Evolutionary conservation across 2,888 invertebrate genomes (phyloP).

Genomic region (Bimastos eiseni): DNA sequence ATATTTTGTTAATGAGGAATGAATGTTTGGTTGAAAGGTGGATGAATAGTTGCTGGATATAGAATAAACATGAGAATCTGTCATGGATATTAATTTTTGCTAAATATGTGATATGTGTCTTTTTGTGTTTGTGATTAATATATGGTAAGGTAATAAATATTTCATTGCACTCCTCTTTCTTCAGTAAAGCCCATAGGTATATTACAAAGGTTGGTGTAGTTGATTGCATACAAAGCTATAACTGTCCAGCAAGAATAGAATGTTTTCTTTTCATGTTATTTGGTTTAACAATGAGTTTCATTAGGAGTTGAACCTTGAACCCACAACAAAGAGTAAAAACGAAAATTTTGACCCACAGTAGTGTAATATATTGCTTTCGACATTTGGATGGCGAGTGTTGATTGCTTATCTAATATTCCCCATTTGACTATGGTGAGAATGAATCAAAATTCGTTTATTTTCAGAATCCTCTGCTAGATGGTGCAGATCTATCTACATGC

Average conservation of each 20-base stretch:
- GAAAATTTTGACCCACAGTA: neutral
- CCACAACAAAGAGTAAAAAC: neutral
- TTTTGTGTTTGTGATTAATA: neutral
- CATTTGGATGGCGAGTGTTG: neutral
- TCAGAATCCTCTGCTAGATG: constrained; percentile 86
- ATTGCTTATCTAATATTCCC: neutral
- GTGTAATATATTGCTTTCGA: neutral
- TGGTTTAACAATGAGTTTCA: neutral
- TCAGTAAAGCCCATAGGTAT: neutral
- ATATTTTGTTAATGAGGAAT: no score
- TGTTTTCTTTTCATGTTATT: neutral
- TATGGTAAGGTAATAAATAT: neutral
- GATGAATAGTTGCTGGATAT: no score
- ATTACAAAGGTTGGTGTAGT: neutral
- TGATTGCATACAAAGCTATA: neutral
- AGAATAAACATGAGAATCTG: no score
- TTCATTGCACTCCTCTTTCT: neutral
- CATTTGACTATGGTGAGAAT: neutral
- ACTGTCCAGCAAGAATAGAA: neutral
- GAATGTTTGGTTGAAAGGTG: no score
- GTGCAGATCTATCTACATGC: constrained; percentile 93
- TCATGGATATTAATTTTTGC: no score
- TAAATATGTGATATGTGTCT: neutral
- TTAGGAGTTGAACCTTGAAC: neutral
- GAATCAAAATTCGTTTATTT: constrained; percentile 33